Percentiles rank a stretch among this genome's conserved stretches.
Conservation (phyloP, 1,140 invertebrate species). For the Drosophila equinoxialis region DNA sequence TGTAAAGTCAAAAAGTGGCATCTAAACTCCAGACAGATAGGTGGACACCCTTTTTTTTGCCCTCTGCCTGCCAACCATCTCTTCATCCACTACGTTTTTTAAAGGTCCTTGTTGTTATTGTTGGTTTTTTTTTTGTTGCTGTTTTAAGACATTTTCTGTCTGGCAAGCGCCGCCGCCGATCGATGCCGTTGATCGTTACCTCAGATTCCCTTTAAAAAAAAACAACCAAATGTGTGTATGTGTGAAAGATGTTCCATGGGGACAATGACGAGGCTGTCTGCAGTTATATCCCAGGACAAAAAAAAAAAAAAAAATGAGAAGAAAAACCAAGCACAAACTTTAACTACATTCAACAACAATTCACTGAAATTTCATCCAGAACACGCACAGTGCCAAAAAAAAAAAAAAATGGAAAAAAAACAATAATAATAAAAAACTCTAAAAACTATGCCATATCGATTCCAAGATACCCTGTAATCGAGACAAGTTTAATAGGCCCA, state of each 20-base stretch:
- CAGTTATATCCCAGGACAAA: constrained; percentile 4
- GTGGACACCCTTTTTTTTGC: constrained; percentile 58
- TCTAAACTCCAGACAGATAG: constrained; percentile 73
- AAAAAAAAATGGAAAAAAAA: constrained; percentile 6
- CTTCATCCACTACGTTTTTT: constrained; percentile 35
- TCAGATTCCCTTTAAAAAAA: constrained; percentile 25
- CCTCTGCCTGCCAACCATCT: no score
- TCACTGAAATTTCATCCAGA: constrained; percentile 5
- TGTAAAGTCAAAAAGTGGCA: constrained; percentile 80
- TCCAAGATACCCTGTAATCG: not conserved
- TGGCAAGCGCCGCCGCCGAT: constrained; percentile 44
- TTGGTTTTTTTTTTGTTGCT: constrained; percentile 12
- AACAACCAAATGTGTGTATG: not conserved
- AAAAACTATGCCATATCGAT: not conserved
- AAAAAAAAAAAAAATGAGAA: not conserved
- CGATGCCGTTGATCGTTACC: constrained; percentile 37
- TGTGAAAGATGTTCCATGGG: constrained; percentile 4
- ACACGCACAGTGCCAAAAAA: constrained; percentile 37
- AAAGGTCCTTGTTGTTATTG: constrained; percentile 59
- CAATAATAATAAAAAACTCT: constrained; percentile 16
- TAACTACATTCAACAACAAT: constrained; percentile 2
- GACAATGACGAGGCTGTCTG: constrained; percentile 23
- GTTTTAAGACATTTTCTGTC: constrained; percentile 11
- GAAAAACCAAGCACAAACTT: not conserved
- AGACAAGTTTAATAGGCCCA: no score